Percentiles rank a stretch among this genome's conserved stretches.
These are phyloP conservation scores for Drosophila kanapiae DNA, from an alignment of 1,140 invertebrate genomes.

Conservation along the genomic window DNA sequence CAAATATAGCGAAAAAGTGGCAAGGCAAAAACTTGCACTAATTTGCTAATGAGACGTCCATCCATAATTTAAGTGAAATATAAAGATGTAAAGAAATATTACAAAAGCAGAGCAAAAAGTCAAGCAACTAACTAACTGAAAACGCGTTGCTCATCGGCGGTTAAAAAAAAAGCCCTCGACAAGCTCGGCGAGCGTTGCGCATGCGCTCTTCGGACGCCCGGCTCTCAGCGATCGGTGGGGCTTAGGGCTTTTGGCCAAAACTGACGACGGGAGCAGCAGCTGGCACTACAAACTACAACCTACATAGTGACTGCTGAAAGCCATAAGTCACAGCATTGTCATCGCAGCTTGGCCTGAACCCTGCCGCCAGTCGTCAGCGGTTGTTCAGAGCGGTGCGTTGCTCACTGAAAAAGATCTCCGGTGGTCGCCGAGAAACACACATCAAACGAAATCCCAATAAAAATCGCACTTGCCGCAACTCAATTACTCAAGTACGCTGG, in stretches of 20 bases:
- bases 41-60: conserved; percentile 70
- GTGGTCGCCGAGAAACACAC: conserved; percentile 2
- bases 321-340: conserved; percentile 61
- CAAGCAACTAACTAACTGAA: conserved; percentile 46
- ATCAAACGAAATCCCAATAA: conserved; percentile 15
- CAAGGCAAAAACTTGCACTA: conserved; percentile 68
- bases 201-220: conserved; percentile 29
- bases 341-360: conserved; percentile 71
- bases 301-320: conserved; percentile 34
- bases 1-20: conserved; percentile 38
- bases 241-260: conserved; percentile 52
- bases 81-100: conserved; percentile 60
- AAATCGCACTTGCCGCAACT: conserved; percentile 26
- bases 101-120: conserved; percentile 54
- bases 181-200: conserved; percentile 34
- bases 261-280: neutral
- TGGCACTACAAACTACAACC: conserved; percentile 17
- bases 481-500: conserved; percentile 53
- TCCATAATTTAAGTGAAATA: conserved; percentile 54
- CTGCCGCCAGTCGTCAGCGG: conserved; percentile 73
- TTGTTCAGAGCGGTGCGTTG: conserved; percentile 67
- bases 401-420: conserved; percentile 46
- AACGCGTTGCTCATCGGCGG: conserved; percentile 48
- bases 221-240: conserved; percentile 39
- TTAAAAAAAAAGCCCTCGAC: conserved; percentile 30